Evolutionary conservation across 2,113 vertebrate species (phyloP).

Genomic region (Cyprinus carpio): DNA sequence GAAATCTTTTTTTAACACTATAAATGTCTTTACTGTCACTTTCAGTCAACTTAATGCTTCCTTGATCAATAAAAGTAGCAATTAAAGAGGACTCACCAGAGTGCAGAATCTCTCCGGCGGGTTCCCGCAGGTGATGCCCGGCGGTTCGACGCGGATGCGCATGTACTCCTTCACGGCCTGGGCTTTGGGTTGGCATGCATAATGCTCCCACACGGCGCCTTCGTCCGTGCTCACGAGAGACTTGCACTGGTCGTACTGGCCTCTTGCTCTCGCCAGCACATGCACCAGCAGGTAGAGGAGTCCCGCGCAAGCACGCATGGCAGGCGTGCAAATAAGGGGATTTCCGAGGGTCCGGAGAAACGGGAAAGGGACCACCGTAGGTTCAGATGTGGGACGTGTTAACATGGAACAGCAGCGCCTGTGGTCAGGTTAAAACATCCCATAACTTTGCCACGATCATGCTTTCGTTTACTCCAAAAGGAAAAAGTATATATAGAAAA

Average conservation of each 20-base stretch:
- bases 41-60: neutral
- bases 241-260: slow-evolving; percentile 96
- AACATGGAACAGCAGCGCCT: slow-evolving; percentile 78
- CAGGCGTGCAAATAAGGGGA: slow-evolving; percentile 60
- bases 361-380: slow-evolving; percentile 71
- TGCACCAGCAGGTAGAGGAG: slow-evolving; percentile 75
- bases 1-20: neutral
- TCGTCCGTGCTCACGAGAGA: slow-evolving; percentile 96
- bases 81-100: slow-evolving; percentile 81
- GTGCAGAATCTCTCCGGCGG: slow-evolving; percentile 96
- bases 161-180: slow-evolving; percentile 89
- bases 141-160: slow-evolving; percentile 89
- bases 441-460: slow-evolving; percentile 53
- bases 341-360: slow-evolving; percentile 61
- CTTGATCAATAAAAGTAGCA: neutral
- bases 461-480: neutral
- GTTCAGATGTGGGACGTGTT: slow-evolving; percentile 69
- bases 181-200: slow-evolving; percentile 92
- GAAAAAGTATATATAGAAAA: neutral
- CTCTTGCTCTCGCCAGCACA: slow-evolving; percentile 81
- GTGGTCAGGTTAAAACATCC: slow-evolving; percentile 63
- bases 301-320: slow-evolving; percentile 83
- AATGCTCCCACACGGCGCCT: slow-evolving; percentile 94
- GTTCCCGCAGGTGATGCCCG: slow-evolving; percentile 91
- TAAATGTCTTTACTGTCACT: neutral